Conservation (phyloP, 2,113 vertebrate species). For the Gallinago media region DNA sequence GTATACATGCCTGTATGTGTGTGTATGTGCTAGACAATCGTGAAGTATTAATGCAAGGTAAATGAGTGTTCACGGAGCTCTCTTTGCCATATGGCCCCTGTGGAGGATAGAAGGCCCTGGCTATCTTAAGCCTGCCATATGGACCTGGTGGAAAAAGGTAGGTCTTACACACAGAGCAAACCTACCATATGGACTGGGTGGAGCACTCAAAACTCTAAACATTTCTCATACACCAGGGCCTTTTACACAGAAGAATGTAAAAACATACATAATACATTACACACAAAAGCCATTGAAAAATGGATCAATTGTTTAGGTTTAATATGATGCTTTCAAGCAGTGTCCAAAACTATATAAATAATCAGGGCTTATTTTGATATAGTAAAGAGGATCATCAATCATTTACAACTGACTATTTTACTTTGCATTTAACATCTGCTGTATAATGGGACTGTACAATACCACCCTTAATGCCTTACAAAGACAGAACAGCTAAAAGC, state of each 20-base stretch:
- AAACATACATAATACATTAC: constrained; percentile 80
- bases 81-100: constrained; percentile 80
- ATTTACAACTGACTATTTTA: constrained; percentile 85
- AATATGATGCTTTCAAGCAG: constrained; percentile 81
- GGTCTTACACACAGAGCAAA: constrained; percentile 75
- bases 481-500: constrained; percentile 62
- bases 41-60: constrained; percentile 81
- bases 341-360: constrained; percentile 83
- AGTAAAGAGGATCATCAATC: constrained; percentile 83
- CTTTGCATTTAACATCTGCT: constrained; percentile 82
- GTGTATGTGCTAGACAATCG: constrained; percentile 51
- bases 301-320: constrained; percentile 82
- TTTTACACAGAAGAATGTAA: constrained; percentile 75
- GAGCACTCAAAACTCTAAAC: constrained; percentile 66
- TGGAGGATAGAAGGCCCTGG: constrained; percentile 76
- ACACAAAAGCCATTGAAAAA: constrained; percentile 74
- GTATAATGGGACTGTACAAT: constrained; percentile 70
- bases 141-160: constrained; percentile 78
- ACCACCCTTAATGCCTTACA: constrained; percentile 70
- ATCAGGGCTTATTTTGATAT: constrained; percentile 82
- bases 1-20: constrained; percentile 1
- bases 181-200: constrained; percentile 82
- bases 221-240: constrained; percentile 62
- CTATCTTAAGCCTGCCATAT: constrained; percentile 79
- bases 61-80: constrained; percentile 71